phyloP scores from a whole-genome alignment of 2,797 vertebrate species.

The Rhodeus uyekii region DNA sequence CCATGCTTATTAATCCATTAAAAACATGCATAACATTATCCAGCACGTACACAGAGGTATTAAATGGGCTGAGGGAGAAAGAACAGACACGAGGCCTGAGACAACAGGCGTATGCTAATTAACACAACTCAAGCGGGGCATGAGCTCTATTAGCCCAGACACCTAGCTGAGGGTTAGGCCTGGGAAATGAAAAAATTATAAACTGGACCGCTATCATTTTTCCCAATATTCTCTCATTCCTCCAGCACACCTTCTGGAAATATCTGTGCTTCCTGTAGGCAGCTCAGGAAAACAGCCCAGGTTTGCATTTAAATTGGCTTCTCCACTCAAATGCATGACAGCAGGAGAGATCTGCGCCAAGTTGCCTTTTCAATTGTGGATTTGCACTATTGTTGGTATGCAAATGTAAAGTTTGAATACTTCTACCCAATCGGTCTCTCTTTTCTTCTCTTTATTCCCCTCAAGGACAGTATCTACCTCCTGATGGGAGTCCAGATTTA shows the following conservation, averaged over 20 bases:
- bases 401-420: slow-evolving; percentile 35
- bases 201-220: not conserved
- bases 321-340: slow-evolving; percentile 28
- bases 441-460: not conserved
- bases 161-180: slow-evolving; percentile 24
- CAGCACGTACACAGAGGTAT: not conserved
- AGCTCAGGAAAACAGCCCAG: slow-evolving; percentile 24
- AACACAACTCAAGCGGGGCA: not conserved
- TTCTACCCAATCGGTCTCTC: not conserved
- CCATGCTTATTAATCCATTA: slow-evolving; percentile 19
- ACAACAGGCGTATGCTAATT: slow-evolving; percentile 28
- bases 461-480: slow-evolving; percentile 17
- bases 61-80: not conserved
- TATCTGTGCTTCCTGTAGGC: slow-evolving; percentile 31
- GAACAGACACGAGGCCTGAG: slow-evolving; percentile 20
- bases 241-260: slow-evolving; percentile 21
- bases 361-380: slow-evolving; percentile 47
- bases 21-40: slow-evolving; percentile 21
- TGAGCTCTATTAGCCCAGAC: slow-evolving; percentile 45
- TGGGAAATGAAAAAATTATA: slow-evolving; percentile 27
- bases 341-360: slow-evolving; percentile 49
- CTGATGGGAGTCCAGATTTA: not conserved
- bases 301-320: slow-evolving; percentile 35
- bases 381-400: slow-evolving; percentile 52
- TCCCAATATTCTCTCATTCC: slow-evolving; percentile 28